These are phyloP conservation scores for Neocloeon triangulifer DNA, from an alignment of 1,140 invertebrate genomes.

Conservation along the genomic window DNA sequence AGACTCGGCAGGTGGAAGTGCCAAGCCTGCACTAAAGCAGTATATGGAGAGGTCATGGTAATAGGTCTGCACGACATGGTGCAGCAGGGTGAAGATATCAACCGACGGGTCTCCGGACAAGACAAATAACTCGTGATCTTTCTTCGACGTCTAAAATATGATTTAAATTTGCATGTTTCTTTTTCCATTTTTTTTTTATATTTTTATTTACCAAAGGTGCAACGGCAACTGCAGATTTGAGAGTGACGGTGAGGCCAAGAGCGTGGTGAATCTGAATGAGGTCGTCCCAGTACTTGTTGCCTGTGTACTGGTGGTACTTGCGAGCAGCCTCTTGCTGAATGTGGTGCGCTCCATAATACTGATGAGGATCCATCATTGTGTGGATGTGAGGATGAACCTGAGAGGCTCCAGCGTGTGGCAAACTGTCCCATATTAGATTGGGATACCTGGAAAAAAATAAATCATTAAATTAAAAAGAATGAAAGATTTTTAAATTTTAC, in stretches of 20 bases:
- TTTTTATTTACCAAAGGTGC: conserved; percentile 18
- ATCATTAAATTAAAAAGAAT: conserved; percentile 12
- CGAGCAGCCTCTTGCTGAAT: conserved; percentile 15
- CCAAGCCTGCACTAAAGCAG: conserved; percentile 18
- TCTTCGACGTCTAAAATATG: conserved; percentile 19
- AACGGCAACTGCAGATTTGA: conserved; percentile 16
- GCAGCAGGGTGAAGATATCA: conserved; percentile 18
- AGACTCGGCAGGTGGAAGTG: conserved; percentile 14
- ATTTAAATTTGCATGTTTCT: no score
- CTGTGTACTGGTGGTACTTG: conserved; percentile 11
- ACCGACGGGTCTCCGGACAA: conserved; percentile 13
- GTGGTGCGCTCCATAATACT: conserved; percentile 20
- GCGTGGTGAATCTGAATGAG: conserved; percentile 17
- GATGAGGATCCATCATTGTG: conserved; percentile 15
- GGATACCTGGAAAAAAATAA: conserved; percentile 15
- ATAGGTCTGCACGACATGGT: conserved; percentile 17
- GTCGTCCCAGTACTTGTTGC: conserved; percentile 18
- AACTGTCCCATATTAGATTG: conserved; percentile 20
- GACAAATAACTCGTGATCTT: conserved; percentile 23
- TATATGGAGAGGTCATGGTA: conserved; percentile 16
- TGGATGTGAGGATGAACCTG: conserved; percentile 28
- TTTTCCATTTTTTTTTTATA: no score
- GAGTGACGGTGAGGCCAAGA: conserved; percentile 16
- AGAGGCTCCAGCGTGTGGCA: conserved; percentile 23
- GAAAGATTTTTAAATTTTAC: conserved; percentile 7